Evolutionary conservation across 2,888 invertebrate species (phyloP).

Genomic region (Deilephila elpenor): DNA sequence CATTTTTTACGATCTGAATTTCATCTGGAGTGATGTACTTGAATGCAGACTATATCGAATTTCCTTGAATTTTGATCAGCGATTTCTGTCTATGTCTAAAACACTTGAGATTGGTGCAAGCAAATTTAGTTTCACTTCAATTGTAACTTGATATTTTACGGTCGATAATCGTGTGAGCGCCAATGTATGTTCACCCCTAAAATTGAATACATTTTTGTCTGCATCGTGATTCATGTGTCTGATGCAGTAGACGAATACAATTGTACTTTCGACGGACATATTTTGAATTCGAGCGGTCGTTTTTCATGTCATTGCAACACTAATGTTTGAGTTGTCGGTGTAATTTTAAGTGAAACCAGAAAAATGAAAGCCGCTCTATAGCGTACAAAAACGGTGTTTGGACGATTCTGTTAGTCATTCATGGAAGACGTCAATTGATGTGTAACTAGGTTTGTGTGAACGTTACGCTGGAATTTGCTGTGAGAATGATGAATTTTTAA

Average conservation of each 20-base stretch:
- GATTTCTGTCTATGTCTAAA: conserved; percentile 64
- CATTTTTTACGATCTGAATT: conserved; percentile 81
- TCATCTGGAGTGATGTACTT: conserved; percentile 75
- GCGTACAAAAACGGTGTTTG: conserved; percentile 30
- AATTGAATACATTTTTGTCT: conserved; percentile 70
- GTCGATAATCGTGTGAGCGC: conserved; percentile 48
- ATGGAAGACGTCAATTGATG: conserved; percentile 30
- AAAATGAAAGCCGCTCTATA: conserved; percentile 31
- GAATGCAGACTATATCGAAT: conserved; percentile 79
- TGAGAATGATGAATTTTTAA: conserved; percentile 1
- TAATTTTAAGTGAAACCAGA: conserved; percentile 39
- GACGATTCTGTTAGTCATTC: conserved; percentile 31
- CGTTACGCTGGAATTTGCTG: conserved; percentile 9
- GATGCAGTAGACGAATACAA: conserved; percentile 80
- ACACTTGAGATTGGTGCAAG: conserved; percentile 48
- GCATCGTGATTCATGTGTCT: conserved; percentile 81
- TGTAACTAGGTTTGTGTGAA: conserved; percentile 29
- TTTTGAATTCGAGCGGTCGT: conserved; percentile 54
- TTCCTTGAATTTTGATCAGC: conserved; percentile 83
- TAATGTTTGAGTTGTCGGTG: conserved; percentile 36
- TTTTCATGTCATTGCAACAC: conserved; percentile 57
- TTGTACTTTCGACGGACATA: conserved; percentile 60
- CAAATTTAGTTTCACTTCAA: conserved; percentile 46
- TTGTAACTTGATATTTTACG: conserved; percentile 37
- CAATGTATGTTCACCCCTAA: conserved; percentile 63